A percentile compares a stretch with the other conserved stretches of the same genome.
Evolutionary conservation across 2,888 invertebrate genomes (phyloP).

Genomic region (Orthosia cruda): DNA sequence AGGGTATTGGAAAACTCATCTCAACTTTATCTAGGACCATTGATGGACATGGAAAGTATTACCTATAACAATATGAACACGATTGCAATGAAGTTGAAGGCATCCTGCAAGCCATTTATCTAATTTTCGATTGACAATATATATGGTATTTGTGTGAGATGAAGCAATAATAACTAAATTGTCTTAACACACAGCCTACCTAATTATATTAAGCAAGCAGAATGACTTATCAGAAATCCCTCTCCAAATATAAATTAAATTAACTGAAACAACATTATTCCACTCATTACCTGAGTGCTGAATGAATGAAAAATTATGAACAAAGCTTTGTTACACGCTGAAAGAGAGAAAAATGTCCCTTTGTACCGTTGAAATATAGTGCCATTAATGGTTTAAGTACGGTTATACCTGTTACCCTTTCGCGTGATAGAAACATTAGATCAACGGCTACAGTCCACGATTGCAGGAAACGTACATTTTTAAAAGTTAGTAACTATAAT

Average conservation of each 20-base stretch:
- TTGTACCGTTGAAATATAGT: conserved; percentile 44
- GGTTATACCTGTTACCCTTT: conserved; percentile 29
- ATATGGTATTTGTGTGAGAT: background rate
- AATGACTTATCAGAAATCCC: background rate
- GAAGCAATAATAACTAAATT: conserved; percentile 1
- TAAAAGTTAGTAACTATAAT: conserved; percentile 19
- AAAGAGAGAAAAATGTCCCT: conserved; percentile 10
- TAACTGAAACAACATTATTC: conserved; percentile 9
- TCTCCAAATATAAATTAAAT: conserved; percentile 21
- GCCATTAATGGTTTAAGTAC: conserved; percentile 24
- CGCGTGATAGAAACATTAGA: conserved; percentile 38
- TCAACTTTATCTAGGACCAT: background rate
- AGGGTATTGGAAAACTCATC: conserved; percentile 12
- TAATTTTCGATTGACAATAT: background rate
- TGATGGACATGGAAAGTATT: background rate
- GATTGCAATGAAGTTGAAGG: background rate
- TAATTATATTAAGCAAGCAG: background rate
- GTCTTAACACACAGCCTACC: background rate
- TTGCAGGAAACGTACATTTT: conserved; percentile 27
- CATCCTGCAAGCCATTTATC: too few relatives aligned
- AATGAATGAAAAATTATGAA: conserved; percentile 7
- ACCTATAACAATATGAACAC: background rate
- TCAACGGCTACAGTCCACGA: conserved; percentile 17
- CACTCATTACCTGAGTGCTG: conserved; percentile 21
- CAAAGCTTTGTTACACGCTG: conserved; percentile 8